Evolutionary conservation across 2,797 vertebrate genomes (phyloP), one percentile per base, ranked within the genome.

Genomic region (Acrossocheilus wenchowensis): DNA sequence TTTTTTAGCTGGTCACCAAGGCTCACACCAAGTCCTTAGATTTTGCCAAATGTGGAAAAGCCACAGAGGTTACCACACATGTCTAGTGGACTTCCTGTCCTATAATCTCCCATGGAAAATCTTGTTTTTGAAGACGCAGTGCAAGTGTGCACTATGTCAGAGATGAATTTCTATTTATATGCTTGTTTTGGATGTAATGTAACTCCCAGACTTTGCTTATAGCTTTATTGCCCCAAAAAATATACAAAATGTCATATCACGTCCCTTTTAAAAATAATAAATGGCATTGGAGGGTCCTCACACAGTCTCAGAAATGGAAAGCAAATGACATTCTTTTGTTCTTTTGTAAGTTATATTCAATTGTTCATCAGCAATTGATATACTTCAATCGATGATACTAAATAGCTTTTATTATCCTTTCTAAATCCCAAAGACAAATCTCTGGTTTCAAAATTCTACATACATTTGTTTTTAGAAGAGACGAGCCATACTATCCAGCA

Each of bases 21-120:
- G 15, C 43, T 82, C 43, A 52, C 34, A 26, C 57, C 23, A 69
- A 84, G 43, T 78, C 19, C 41, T 39, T 78, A 66, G 45, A 21
- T 52, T 82, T 79, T 86, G 62, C 41, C 72, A 85, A 88, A 52
- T 85, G 73, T 88, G 75, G 30, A 84, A 84, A 90, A 87, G 50
- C 79, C 72, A 83, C 52, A 85, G 62, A 54, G 87, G 57, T 83
- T 81, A 64, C 75, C 23, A 64, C 30, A 43, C 2, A 72, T 14
- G 75, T 90, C 85, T 87, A n/a, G 43, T n/a, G 45, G 45, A 80
- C 75, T 89, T 90, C 86, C 86, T 89, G 87, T 80, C 21, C 41
- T n/a, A 30, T 30, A 71, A 68, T 39, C 71, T 87, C 50, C 78
- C 45, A 66, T 78, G 78, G 72, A 77, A 86, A 83, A 64, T n/a